Evolutionary conservation across 2,113 vertebrate species (phyloP), one percentile per base, ranked within the genome.

Genomic region (western clawed frog (Xenopus tropicalis)): DNA sequence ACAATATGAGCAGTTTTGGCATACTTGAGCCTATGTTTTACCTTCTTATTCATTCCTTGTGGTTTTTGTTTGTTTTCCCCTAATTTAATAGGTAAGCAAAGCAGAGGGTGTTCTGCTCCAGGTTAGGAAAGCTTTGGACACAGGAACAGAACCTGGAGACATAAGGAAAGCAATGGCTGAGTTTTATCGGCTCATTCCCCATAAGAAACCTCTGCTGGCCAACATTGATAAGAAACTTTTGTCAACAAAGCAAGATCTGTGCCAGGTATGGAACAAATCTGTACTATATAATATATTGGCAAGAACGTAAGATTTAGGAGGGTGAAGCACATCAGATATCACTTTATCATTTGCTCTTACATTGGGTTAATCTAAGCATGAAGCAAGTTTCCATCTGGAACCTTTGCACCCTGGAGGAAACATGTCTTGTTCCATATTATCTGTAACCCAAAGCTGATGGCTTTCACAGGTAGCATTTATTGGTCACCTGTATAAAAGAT

Each of bases 51-150:
- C 10, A 54, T 48, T 48, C 19, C 2, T 54, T n/a, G 3, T 54
- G 52, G 52, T 4, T 54, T 54, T 9, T 20, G 12, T 54, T 54
- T 54, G 19, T 54, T 54, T 54, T 48, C 46, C 14, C 4, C 46
- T 48, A 48, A 48, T n/a, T 54, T 54, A 17, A 71, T 79, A 95
- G 90, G 89, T 95, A 66, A 93, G 86, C 86, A 91, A 91, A 80
- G 93, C 83, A 17, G 94, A 96, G 78, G 92, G 91, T 12, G 78
- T 93, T 83, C 78, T 95, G 72, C 84, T 93, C 14, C 88, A 87
- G 48, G 78, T 82, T 43, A 92, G 91, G 77, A 88, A 78, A 69
- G 85, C 77, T 6, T 24, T 90, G 63, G 80, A 62, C 69, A 83
- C 84, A 11, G 61, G 19, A 46, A 59, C 80, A 21, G 9, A 21